Conservation (phyloP, 2,888 invertebrate genomes). For the Pyrrhia umbra region DNA sequence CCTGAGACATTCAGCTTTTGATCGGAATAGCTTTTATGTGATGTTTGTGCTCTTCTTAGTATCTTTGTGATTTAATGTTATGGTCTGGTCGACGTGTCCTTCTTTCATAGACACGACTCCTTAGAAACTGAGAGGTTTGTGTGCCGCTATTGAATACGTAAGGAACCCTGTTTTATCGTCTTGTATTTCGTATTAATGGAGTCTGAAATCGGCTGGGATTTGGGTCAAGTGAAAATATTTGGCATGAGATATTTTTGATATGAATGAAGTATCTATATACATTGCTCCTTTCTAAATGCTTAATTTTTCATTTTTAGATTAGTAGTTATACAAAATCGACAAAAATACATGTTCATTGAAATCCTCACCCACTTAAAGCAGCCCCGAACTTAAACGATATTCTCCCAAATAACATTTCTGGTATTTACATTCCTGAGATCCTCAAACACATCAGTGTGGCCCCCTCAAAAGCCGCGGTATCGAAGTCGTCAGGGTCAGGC, state of each 20-base stretch:
- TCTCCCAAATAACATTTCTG: conserved; percentile 62
- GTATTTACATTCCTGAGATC: conserved; percentile 72
- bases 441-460: conserved; percentile 67
- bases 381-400: conserved; percentile 4
- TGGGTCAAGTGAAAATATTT: conserved; percentile 29
- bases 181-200: conserved; percentile 68
- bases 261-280: not conserved
- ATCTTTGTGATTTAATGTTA: conserved; percentile 84
- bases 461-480: conserved; percentile 73
- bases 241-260: conserved; percentile 20
- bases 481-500: conserved; percentile 85
- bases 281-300: not conserved
- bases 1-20: conserved; percentile 85
- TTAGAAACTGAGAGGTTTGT: conserved; percentile 67
- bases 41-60: conserved; percentile 85
- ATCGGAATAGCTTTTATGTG: conserved; percentile 88
- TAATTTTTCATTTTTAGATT: not conserved
- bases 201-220: conserved; percentile 46
- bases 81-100: conserved; percentile 78
- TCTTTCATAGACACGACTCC: conserved; percentile 69
- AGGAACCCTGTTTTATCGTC: conserved; percentile 61
- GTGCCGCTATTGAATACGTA: conserved; percentile 65
- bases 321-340: conserved; percentile 8
- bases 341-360: conserved; percentile 1
- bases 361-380: not conserved